Conservation (phyloP, 1,140 invertebrate genomes). For the Apis dorsata region DNA sequence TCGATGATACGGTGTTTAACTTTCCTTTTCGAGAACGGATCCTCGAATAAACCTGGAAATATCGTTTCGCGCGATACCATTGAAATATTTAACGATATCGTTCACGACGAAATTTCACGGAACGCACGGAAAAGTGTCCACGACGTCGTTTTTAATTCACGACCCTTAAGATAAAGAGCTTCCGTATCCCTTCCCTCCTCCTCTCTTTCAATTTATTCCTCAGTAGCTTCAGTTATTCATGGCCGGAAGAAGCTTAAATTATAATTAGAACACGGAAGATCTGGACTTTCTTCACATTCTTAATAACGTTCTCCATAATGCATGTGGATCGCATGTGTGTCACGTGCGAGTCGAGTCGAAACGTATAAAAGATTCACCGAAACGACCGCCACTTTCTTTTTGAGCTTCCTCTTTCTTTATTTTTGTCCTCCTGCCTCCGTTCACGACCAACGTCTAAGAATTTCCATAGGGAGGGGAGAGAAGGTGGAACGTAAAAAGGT, state of each 20-base stretch:
- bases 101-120: neutral
- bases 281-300: conserved; percentile 41
- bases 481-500: neutral
- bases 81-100: neutral
- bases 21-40: neutral
- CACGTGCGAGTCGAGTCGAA: neutral
- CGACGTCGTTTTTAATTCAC: neutral
- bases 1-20: neutral
- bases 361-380: conserved; percentile 33
- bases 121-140: neutral
- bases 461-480: neutral
- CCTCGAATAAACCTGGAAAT: neutral
- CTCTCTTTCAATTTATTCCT: conserved; percentile 13
- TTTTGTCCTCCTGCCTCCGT: neutral
- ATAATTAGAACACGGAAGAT: conserved; percentile 30
- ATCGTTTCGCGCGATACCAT: neutral
- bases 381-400: conserved; percentile 25
- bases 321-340: conserved; percentile 27
- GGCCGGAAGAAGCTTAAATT: conserved; percentile 33
- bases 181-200: neutral
- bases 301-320: conserved; percentile 39
- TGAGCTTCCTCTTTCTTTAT: neutral
- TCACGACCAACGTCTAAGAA: neutral
- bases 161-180: neutral
- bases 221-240: conserved; percentile 24